Base-by-base conservation (phyloP, 2,888 invertebrate species). In the Trachelus tabidus region DNA sequence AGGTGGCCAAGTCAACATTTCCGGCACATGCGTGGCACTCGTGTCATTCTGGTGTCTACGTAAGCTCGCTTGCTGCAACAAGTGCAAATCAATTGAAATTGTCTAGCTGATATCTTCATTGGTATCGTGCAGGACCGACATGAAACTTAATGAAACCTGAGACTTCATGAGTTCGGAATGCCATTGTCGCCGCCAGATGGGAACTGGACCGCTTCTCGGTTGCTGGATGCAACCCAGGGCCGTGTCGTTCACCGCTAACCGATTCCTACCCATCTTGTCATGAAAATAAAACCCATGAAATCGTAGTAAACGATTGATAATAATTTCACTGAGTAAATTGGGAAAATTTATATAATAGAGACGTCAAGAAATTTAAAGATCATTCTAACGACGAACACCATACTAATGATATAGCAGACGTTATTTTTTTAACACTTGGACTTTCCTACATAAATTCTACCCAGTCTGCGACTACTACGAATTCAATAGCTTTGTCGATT, bases 81-180 rank as follows among this genome's bases (percentile, higher is more conserved):
- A 78, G 78, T 78, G 78, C 78, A 37, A 78, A 78, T 78, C 73
- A 76, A 78, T 75, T 40, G 34, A 15, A 33, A 15, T 37, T 11
- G 23, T 68, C 71, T 71, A 71, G 33, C 71, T 31, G 71, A 71
- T 71, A 56, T 23, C 71, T 71, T 33, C 71, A 12, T 71, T 71
- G 33, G 15, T 71, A 31, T 71, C 71, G 31, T 71, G 71, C 23
- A 56, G 23, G 56, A 23, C 40, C 40, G 40, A 40, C 40, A 40
- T 40, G 40, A 23, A 40, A 40, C 15, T 6, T 12, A 40, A 40
- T 15, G 40, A 40, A 40, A 40, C 12, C 69, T 30, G 71, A 71
- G 71, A 23, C n/a, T 71, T 71, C 71, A 31, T 34, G 71, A 34
- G 71, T 34, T 15, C 12, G 33, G 71, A 71, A 71, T 71, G 71